phyloP scores from a whole-genome alignment of 2,888 invertebrate genomes.

The Platynereis dumerilii region DNA sequence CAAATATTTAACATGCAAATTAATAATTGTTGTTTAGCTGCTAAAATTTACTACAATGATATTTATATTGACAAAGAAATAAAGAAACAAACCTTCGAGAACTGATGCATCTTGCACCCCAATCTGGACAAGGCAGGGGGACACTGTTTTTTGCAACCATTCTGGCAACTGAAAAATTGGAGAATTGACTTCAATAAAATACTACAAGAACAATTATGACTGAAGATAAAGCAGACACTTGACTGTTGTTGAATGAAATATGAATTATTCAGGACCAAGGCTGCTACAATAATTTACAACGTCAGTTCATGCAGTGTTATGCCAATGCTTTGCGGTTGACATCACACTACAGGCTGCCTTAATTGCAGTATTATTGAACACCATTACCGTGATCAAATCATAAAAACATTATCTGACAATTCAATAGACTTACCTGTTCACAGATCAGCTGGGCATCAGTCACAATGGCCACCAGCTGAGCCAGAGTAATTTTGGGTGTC shows the following conservation, averaged over 20 bases:
- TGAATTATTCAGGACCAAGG: too few relatives aligned
- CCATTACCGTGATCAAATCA: too few relatives aligned
- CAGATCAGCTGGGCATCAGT: constrained; percentile 45
- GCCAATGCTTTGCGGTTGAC: too few relatives aligned
- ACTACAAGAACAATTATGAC: too few relatives aligned
- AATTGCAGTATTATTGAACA: too few relatives aligned
- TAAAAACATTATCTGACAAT: too few relatives aligned
- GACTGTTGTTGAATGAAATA: too few relatives aligned
- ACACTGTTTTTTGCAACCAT: constrained; percentile 35
- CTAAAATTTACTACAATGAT: neutral
- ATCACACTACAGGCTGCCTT: too few relatives aligned
- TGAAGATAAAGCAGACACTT: too few relatives aligned
- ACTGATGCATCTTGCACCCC: constrained; percentile 16
- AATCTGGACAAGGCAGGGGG: constrained; percentile 24
- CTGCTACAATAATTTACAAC: too few relatives aligned
- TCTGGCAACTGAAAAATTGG: constrained; percentile 35
- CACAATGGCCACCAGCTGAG: constrained; percentile 52
- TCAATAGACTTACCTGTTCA: constrained; percentile 26
- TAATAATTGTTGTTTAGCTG: neutral
- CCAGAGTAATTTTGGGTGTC: constrained; percentile 46
- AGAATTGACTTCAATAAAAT: neutral
- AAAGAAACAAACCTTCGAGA: constrained; percentile 17
- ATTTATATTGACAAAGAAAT: neutral
- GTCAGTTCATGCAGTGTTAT: too few relatives aligned
- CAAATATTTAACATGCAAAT: neutral